A percentile compares a stretch with the other conserved stretches of the same genome.
phyloP scores from a whole-genome alignment of 2,113 vertebrate species.

The Sinocyclocheilus anshuiensis region DNA sequence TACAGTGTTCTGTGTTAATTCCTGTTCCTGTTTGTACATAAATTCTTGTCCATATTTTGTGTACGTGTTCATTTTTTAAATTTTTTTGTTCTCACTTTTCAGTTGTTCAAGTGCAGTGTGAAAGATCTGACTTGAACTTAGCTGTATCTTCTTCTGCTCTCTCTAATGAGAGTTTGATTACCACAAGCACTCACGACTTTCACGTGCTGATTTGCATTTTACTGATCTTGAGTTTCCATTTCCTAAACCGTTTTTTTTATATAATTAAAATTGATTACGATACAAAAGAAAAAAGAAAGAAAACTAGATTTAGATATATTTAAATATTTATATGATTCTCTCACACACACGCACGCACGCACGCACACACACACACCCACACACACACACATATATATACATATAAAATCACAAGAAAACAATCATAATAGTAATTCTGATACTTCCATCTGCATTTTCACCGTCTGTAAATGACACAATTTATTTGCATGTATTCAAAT shows the following conservation, averaged over 20 bases:
- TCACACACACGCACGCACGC: too few species aligned
- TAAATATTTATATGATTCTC: too few species aligned
- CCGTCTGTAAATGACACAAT: too few species aligned
- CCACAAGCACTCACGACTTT: neutral
- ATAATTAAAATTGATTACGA: neutral
- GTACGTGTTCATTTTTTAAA: neutral
- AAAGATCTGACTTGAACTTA: neutral
- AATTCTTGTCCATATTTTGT: slow-evolving; percentile 2
- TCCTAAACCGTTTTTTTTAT: neutral
- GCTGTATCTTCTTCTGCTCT: neutral
- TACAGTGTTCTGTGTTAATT: slow-evolving; percentile 1
- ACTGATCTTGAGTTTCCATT: neutral
- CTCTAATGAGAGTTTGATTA: neutral
- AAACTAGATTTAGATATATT: too few species aligned
- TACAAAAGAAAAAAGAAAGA: neutral
- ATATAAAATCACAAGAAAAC: too few species aligned
- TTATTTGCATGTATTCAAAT: too few species aligned
- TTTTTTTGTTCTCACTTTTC: neutral
- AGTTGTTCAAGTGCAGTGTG: neutral
- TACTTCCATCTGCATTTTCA: too few species aligned
- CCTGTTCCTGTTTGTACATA: neutral
- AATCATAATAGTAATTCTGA: too few species aligned
- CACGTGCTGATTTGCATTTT: neutral
- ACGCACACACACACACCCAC: too few species aligned
- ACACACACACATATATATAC: too few species aligned